These are phyloP conservation scores for Wiebesia pumilae DNA, from an alignment of 1,140 invertebrate genomes.

Conservation along the genomic window DNA sequence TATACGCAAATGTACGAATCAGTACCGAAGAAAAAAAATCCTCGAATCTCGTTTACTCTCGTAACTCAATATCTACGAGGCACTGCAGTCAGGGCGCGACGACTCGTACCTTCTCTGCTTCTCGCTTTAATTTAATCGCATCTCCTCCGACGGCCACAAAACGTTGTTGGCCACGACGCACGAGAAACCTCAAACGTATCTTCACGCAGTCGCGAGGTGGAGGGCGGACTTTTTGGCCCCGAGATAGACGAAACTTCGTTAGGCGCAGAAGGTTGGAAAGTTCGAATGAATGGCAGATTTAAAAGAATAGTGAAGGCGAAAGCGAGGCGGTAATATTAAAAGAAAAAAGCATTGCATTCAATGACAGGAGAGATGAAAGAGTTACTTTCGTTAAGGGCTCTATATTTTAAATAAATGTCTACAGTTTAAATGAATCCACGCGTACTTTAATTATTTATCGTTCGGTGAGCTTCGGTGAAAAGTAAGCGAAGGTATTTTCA, in stretches of 20 bases:
- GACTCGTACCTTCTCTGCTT: background rate
- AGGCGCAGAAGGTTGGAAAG: background rate
- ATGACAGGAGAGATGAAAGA: background rate
- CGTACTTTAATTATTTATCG: too few species aligned
- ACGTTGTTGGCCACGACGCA: background rate
- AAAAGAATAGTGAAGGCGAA: background rate
- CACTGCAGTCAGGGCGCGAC: background rate
- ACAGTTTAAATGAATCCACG: too few species aligned
- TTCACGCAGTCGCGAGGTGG: background rate
- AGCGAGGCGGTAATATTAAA: background rate
- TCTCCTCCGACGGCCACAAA: conserved; percentile 17
- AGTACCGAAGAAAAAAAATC: background rate
- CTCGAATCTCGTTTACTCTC: background rate
- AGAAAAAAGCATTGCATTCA: background rate
- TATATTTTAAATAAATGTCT: too few species aligned
- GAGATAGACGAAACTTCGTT: background rate
- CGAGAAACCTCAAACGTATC: conserved; percentile 31
- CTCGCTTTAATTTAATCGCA: conserved; percentile 25
- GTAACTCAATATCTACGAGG: conserved; percentile 24
- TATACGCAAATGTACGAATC: background rate
- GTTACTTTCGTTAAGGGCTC: background rate
- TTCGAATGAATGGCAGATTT: background rate
- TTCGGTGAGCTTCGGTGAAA: too few species aligned
- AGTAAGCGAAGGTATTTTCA: too few species aligned
- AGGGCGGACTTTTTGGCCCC: conserved; percentile 7